Conservation (phyloP, 2,113 vertebrate species). For the Labeo rohita region DNA sequence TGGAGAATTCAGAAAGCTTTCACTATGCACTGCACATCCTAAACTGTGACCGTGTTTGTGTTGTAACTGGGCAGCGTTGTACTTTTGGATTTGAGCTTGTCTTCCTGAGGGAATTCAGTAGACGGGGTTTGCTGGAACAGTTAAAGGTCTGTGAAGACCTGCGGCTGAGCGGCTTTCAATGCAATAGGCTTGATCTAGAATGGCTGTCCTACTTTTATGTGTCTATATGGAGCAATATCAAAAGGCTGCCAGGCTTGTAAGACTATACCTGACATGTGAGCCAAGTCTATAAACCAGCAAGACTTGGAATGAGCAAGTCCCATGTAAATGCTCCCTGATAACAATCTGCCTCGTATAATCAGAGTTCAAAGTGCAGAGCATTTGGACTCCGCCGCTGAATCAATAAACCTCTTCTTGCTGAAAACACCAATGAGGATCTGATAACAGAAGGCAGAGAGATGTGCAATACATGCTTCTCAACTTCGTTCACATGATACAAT, state of each 20-base stretch:
- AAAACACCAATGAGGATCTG: conserved; percentile 17
- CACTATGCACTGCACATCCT: not conserved
- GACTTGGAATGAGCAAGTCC: not conserved
- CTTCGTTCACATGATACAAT: not conserved
- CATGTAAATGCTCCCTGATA: conserved; percentile 22
- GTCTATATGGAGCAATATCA: conserved; percentile 39
- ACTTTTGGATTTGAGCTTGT: conserved; percentile 6
- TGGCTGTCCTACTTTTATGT: conserved; percentile 37
- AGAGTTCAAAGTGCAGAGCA: conserved; percentile 48
- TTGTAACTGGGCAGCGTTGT: not conserved
- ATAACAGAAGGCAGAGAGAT: conserved; percentile 30
- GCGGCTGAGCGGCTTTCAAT: not conserved
- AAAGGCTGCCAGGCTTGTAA: not conserved
- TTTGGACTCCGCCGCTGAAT: conserved; percentile 42
- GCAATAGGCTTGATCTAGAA: conserved; percentile 25
- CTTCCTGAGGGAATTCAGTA: not conserved
- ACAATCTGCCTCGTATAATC: not conserved
- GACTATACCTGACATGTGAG: not conserved
- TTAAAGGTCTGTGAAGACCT: not conserved
- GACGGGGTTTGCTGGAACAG: not conserved
- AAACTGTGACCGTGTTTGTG: conserved; percentile 25
- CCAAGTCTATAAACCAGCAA: not conserved
- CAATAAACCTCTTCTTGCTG: conserved; percentile 44
- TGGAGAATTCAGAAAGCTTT: not conserved
- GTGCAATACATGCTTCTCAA: not conserved